phyloP scores from a whole-genome alignment of 92 coral and sea anemone species.

The Zoanthus sansibaricus region DNA sequence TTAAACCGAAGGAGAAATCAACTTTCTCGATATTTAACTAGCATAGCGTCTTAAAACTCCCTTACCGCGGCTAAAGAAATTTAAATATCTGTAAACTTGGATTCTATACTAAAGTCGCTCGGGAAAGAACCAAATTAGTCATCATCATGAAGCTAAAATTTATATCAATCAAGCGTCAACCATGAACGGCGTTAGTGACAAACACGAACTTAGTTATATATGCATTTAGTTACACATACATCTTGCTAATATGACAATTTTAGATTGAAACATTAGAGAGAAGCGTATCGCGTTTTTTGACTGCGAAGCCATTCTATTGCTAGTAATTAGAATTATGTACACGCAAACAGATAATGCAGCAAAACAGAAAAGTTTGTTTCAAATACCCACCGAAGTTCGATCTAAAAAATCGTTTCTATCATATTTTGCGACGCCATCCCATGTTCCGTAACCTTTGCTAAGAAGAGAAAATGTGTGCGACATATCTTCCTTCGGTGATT shows the following conservation, averaged over 20 bases:
- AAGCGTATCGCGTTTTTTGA: background rate
- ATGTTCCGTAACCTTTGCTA: slow-evolving; percentile 97
- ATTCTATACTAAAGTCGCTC: background rate
- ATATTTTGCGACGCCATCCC: slow-evolving; percentile 92
- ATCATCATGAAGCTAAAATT: background rate
- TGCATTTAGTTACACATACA: background rate
- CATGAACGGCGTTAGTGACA: background rate
- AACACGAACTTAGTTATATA: too few relatives aligned
- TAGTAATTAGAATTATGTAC: slow-evolving; percentile 12
- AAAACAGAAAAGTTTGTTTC: slow-evolving; percentile 1
- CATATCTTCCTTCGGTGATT: slow-evolving; percentile 4
- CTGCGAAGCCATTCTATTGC: slow-evolving; percentile 23
- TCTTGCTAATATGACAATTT: background rate
- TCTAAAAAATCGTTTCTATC: slow-evolving; percentile 76
- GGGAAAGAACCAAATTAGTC: background rate
- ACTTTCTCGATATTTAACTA: background rate
- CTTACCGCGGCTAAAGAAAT: background rate
- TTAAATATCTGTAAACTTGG: background rate
- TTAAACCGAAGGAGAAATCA: background rate
- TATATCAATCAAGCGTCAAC: background rate
- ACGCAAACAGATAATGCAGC: slow-evolving; percentile 18
- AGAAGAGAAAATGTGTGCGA: slow-evolving; percentile 83
- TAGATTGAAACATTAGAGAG: background rate
- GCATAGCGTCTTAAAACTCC: too few relatives aligned
- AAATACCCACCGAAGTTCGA: slow-evolving; percentile 36